Percentiles rank a stretch among this genome's conserved stretches.
These are phyloP conservation scores for Lacerta viridis DNA, from an alignment of 2,797 vertebrate species.

Conservation along the genomic window DNA sequence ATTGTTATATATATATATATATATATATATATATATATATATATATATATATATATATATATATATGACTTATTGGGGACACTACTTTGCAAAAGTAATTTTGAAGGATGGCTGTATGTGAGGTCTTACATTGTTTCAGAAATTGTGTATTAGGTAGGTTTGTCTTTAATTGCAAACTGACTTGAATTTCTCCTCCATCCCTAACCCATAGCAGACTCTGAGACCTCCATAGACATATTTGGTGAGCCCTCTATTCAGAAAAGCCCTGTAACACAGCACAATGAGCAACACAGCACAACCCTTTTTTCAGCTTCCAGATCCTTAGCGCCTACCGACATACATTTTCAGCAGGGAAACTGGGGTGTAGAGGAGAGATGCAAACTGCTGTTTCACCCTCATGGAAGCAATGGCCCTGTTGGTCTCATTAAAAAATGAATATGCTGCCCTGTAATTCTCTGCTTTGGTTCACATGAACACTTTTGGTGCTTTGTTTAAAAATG, in stretches of 20 bases:
- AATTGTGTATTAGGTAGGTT: too few species aligned
- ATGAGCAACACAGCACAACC: not conserved
- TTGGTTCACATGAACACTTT: constrained; percentile 34
- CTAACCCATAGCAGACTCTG: not conserved
- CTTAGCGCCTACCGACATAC: not conserved
- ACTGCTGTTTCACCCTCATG: not conserved
- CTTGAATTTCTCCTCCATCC: not conserved
- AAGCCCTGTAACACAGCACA: not conserved
- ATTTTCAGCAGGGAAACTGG: not conserved
- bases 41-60: too few species aligned
- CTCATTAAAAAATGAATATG: not conserved
- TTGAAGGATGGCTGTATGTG: too few species aligned
- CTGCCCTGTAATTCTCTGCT: constrained; percentile 20
- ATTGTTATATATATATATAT: too few species aligned
- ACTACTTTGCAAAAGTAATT: too few species aligned
- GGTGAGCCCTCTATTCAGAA: not conserved
- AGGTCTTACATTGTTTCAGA: too few species aligned
- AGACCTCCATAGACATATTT: not conserved
- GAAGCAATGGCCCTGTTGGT: constrained; percentile 25
- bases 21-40: too few species aligned
- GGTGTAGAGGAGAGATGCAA: not conserved
- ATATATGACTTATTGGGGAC: too few species aligned
- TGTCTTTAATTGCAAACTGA: too few species aligned
- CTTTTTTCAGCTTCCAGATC: not conserved
- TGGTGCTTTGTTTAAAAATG: constrained; percentile 6